Base-by-base conservation (phyloP, 2,888 invertebrate genomes). In the Mesochorus sp. region DNA sequence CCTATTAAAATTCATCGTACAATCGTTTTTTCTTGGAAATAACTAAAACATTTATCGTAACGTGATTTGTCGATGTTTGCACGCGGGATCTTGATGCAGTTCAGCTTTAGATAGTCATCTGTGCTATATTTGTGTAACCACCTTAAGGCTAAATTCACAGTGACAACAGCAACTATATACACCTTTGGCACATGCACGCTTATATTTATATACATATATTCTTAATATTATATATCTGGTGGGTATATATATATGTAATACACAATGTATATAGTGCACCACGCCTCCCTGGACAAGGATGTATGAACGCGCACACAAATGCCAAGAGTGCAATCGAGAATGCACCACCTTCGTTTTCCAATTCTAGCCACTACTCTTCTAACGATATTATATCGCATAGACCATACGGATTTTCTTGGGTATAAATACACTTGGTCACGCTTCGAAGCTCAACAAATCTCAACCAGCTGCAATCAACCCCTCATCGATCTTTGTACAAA, bases 391-490 rank as follows among this genome's bases (percentile, higher is more conserved):
- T 59, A 59, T 47, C 21, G 5, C 42, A 51, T 55, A 66, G 37
- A 21, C 26, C 47, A 21, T 28, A 21, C 55, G 31, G 51, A 78
- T 79, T 75, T 79, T 76, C 79, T 79, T 47, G 76, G 79, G 79
- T 79, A 79, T 79, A 79, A 79, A 79, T 79, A 79, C 76, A 57
- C 49, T 67, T 57, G 72, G 76, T 76, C 44, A 64, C 57, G 79
- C 55, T 76, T 73, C 62, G 71, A 53, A 49, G 62, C 79, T 31
- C 62, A 79, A 62, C 64, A 79, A 76, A 76, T 72, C 72, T 67
- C 61, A 47, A 53, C 3, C 44, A 61, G 67, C 70, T 67, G 61
- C 75, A 70, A 66, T 61, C 61, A 71, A 61, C 75, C 78, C 73
- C 59, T 74, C 51, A 71, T 75, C 2, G 37, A n/a, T 12, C 49